Conservation (phyloP, 2,888 invertebrate genomes). For the Nesidiocoris tenuis region DNA sequence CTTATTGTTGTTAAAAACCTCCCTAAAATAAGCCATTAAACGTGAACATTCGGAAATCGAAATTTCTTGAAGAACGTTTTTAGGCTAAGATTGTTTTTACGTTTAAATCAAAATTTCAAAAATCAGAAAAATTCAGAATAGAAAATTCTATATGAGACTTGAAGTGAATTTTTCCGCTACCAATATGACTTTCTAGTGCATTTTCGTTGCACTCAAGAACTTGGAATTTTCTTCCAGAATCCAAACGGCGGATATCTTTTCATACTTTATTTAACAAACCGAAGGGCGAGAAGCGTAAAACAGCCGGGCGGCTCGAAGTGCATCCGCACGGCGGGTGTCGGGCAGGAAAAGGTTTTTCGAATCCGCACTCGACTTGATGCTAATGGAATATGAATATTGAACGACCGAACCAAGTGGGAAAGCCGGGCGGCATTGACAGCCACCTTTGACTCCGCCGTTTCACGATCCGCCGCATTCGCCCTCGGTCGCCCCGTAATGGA, state of each 20-base stretch:
- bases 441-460: neutral
- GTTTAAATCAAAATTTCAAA: too few species aligned
- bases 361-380: neutral
- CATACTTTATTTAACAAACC: too few species aligned
- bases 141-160: too few species aligned
- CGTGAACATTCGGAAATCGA: neutral
- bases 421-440: too few species aligned
- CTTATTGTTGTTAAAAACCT: too few species aligned
- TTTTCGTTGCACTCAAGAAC: too few species aligned
- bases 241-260: too few species aligned
- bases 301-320: neutral
- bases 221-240: too few species aligned
- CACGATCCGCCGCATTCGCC: neutral
- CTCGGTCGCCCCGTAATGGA: constrained; percentile 1
- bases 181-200: too few species aligned
- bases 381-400: neutral
- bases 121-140: too few species aligned
- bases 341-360: neutral
- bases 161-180: too few species aligned
- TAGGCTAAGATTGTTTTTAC: neutral
- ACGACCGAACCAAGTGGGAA: neutral
- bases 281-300: neutral
- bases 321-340: neutral
- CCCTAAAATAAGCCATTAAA: neutral
- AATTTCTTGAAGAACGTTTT: neutral